phyloP scores from a whole-genome alignment of 2,888 invertebrate species.

The Orchestes rusci region DNA sequence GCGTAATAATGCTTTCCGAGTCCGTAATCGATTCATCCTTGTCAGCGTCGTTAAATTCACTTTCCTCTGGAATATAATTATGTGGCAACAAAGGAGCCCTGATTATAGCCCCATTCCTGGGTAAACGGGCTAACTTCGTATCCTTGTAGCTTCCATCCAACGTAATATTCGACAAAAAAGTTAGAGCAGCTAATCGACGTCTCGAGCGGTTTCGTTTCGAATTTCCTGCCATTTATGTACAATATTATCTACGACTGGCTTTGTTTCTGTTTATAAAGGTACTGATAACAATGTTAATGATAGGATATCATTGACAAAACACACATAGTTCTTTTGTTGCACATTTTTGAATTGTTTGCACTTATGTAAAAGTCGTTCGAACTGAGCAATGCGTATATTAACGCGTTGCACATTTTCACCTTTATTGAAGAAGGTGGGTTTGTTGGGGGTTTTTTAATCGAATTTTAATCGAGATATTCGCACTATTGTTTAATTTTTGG shows the following conservation, averaged over 20 bases:
- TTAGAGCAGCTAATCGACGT: constrained; percentile 83
- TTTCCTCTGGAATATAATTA: constrained; percentile 37
- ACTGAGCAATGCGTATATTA: constrained; percentile 31
- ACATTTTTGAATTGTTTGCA: too few species aligned
- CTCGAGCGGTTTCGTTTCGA: constrained; percentile 60
- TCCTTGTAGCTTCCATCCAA: constrained; percentile 83
- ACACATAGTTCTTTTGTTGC: constrained; percentile 37
- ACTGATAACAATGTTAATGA: constrained; percentile 17
- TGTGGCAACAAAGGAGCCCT: constrained; percentile 31
- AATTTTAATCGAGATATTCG: too few species aligned
- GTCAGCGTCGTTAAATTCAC: constrained; percentile 41
- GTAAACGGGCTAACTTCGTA: constrained; percentile 51
- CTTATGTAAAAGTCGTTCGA: constrained; percentile 33
- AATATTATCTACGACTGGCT: constrained; percentile 19
- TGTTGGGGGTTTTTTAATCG: too few species aligned
- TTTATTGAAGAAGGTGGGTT: too few species aligned
- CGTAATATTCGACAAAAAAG: constrained; percentile 92
- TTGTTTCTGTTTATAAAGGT: constrained; percentile 23
- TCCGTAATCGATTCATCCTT: constrained; percentile 62
- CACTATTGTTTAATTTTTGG: too few species aligned
- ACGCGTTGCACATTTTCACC: constrained; percentile 31
- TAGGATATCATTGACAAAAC: constrained; percentile 32
- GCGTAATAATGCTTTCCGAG: constrained; percentile 63
- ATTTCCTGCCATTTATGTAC: constrained; percentile 48
- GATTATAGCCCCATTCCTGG: constrained; percentile 41